Conservation (phyloP, 2,797 vertebrate species). For the Xenentodon cancila region DNA sequence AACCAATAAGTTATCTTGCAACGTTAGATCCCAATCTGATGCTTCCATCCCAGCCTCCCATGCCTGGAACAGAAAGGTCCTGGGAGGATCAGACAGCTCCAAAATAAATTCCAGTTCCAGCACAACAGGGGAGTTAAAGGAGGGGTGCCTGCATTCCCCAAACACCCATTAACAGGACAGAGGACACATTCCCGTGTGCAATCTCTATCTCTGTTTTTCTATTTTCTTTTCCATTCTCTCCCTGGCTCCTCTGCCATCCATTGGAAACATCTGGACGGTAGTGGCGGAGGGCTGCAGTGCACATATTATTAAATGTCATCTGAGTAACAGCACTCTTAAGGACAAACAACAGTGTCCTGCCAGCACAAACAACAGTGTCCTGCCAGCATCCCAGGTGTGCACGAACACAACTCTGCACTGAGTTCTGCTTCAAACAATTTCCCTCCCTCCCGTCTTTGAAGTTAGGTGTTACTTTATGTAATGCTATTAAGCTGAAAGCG, state of each 20-base stretch:
- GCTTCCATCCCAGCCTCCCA: slow-evolving; percentile 27
- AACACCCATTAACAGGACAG: slow-evolving; percentile 37
- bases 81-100: slow-evolving; percentile 58
- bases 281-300: slow-evolving; percentile 41
- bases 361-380: slow-evolving; percentile 47
- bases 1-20: slow-evolving; percentile 33
- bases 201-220: slow-evolving; percentile 45
- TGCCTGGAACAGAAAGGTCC: slow-evolving; percentile 51
- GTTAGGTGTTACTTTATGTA: slow-evolving; percentile 36
- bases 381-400: slow-evolving; percentile 12
- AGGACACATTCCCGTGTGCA: slow-evolving; percentile 57
- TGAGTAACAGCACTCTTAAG: slow-evolving; percentile 54
- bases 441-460: slow-evolving; percentile 31
- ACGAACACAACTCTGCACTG: no score
- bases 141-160: slow-evolving; percentile 50
- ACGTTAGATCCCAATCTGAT: slow-evolving; percentile 43
- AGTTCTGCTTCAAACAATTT: slow-evolving; percentile 10
- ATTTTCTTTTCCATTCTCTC: slow-evolving; percentile 45
- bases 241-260: slow-evolving; percentile 42
- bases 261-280: slow-evolving; percentile 78
- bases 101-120: slow-evolving; percentile 61
- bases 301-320: no score
- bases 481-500: slow-evolving; percentile 45
- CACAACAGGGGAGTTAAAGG: slow-evolving; percentile 59
- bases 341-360: slow-evolving; percentile 45